Conservation (phyloP, 2,888 invertebrate genomes). For the Catocala sponsa region DNA sequence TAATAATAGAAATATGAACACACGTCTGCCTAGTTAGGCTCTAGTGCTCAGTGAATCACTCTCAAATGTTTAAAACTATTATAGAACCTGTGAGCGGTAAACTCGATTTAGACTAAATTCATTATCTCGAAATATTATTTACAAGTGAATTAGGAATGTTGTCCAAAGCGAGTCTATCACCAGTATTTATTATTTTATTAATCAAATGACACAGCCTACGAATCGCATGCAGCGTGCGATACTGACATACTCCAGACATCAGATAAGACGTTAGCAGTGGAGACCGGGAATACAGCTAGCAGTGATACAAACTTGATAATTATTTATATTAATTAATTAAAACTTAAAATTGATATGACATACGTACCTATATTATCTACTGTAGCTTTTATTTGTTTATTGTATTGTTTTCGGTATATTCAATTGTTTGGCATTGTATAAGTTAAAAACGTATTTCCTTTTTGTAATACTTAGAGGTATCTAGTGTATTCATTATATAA, state of each 20-base stretch:
- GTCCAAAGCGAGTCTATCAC: background rate
- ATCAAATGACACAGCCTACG: slow-evolving; percentile 19
- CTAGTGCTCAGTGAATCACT: slow-evolving; percentile 28
- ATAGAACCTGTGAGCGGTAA: slow-evolving; percentile 3
- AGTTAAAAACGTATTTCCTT: too few relatives aligned
- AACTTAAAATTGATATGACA: too few relatives aligned
- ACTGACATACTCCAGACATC: slow-evolving; percentile 12
- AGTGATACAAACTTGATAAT: too few relatives aligned
- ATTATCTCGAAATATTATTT: too few relatives aligned
- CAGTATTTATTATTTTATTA: slow-evolving; percentile 5
- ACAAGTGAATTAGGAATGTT: background rate
- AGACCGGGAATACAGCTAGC: slow-evolving; percentile 10
- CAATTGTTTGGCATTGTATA: too few relatives aligned
- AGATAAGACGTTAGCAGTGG: slow-evolving; percentile 10
- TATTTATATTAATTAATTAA: too few relatives aligned
- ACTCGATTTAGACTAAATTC: slow-evolving; percentile 12
- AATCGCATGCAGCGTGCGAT: slow-evolving; percentile 41
- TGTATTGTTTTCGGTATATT: too few relatives aligned
- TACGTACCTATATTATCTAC: too few relatives aligned
- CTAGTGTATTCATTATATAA: too few relatives aligned
- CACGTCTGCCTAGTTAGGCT: slow-evolving; percentile 26
- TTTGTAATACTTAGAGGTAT: too few relatives aligned
- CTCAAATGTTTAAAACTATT: slow-evolving; percentile 10
- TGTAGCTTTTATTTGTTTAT: too few relatives aligned
- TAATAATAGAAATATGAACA: slow-evolving; percentile 44